These are phyloP conservation scores for Platorchestia sp. DNA, from an alignment of 1,140 invertebrate species.

Conservation along the genomic window DNA sequence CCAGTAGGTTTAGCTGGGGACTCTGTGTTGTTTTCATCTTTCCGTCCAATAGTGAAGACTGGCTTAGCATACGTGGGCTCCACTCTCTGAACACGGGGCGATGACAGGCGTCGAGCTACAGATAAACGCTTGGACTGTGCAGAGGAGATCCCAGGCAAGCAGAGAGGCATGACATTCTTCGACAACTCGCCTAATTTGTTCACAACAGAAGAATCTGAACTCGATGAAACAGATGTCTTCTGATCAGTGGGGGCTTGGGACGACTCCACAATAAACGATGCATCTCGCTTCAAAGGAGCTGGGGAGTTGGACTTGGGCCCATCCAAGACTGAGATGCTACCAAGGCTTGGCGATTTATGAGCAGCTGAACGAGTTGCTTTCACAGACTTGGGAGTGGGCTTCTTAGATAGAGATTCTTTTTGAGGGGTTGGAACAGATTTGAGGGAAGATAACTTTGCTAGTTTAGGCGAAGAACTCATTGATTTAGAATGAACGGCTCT, in stretches of 20 bases:
- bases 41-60: not conserved
- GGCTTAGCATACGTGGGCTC: slow-evolving; percentile 35
- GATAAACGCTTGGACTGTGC: not conserved
- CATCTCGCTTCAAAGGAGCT: not conserved
- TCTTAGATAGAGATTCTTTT: not conserved
- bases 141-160: not conserved
- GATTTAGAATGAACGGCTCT: too few relatives aligned
- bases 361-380: not conserved
- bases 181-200: not conserved
- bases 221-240: not conserved
- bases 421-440: not conserved
- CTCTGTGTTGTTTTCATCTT: not conserved
- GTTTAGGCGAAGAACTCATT: not conserved
- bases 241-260: not conserved
- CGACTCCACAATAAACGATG: not conserved
- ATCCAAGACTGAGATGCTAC: not conserved
- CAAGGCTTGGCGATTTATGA: not conserved
- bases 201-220: not conserved
- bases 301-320: not conserved
- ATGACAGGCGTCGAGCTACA: slow-evolving; percentile 14
- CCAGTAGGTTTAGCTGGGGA: not conserved
- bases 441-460: not conserved
- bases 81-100: not conserved
- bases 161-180: not conserved
- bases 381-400: not conserved